Conservation (phyloP, 2,888 invertebrate species). For the Cheilosia urbana region DNA sequence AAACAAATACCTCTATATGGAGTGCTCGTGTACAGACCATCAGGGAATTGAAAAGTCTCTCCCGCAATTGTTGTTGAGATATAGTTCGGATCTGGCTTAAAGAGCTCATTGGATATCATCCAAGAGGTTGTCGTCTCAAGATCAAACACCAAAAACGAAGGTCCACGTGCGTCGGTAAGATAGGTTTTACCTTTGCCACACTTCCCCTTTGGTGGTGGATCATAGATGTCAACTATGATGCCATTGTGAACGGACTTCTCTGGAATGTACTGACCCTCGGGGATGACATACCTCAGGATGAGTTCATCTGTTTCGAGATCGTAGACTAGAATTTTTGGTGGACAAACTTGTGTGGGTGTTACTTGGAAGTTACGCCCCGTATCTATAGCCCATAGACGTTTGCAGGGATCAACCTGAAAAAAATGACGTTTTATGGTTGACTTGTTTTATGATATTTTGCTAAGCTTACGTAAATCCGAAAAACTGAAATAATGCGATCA, state of each 20-base stretch:
- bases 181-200: conserved; percentile 87
- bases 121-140: conserved; percentile 23
- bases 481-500: conserved; percentile 53
- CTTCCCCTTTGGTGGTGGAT: conserved; percentile 80
- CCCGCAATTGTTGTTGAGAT: conserved; percentile 51
- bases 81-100: conserved; percentile 42
- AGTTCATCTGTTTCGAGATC: conserved; percentile 43
- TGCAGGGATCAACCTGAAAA: conserved; percentile 46
- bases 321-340: conserved; percentile 52
- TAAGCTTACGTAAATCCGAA: conserved; percentile 52
- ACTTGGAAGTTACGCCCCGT: conserved; percentile 46
- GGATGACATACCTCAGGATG: conserved; percentile 33
- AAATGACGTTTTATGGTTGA: not conserved
- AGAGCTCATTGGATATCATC: conserved; percentile 49
- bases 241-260: conserved; percentile 43
- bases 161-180: conserved; percentile 87
- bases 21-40: conserved; percentile 59
- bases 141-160: conserved; percentile 81
- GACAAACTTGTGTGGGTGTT: conserved; percentile 19
- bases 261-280: conserved; percentile 54
- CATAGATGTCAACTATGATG: conserved; percentile 84
- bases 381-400: conserved; percentile 59
- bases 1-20: conserved; percentile 50
- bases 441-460: not conserved
- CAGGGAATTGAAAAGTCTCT: conserved; percentile 46